Percentiles rank a stretch among this genome's conserved stretches.
Conservation (phyloP, 2,797 vertebrate species). For the Coregonus suidteri region DNA sequence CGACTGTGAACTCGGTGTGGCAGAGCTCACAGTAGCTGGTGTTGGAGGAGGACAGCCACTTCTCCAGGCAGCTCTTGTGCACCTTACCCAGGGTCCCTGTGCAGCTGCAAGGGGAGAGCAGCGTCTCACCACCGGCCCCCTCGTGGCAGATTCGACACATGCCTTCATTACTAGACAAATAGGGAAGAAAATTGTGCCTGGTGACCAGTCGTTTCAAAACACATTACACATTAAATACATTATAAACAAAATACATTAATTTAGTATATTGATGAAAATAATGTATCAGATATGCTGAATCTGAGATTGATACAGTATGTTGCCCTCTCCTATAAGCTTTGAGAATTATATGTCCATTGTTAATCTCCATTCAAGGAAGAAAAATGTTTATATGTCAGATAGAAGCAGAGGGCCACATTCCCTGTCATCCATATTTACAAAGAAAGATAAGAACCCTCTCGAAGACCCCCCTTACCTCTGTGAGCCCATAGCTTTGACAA, state of each 20-base stretch:
- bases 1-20: constrained; percentile 97
- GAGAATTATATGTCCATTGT: background rate
- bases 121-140: constrained; percentile 87
- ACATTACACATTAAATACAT: background rate
- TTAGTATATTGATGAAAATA: too few species aligned
- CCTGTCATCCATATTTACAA: background rate
- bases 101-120: constrained; percentile 95
- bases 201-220: background rate
- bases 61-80: constrained; percentile 97
- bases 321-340: too few species aligned
- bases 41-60: constrained; percentile 98
- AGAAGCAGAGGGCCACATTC: background rate
- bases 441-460: background rate
- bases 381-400: background rate
- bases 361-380: background rate
- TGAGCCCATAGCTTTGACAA: constrained; percentile 89
- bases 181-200: background rate
- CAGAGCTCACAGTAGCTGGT: constrained; percentile 99
- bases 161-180: constrained; percentile 83
- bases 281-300: background rate
- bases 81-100: constrained; percentile 93
- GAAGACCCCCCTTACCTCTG: constrained; percentile 80
- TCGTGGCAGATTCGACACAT: constrained; percentile 99
- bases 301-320: too few species aligned
- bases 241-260: background rate